Percentiles rank a stretch among this genome's conserved stretches.
phyloP scores from a whole-genome alignment of 2,888 invertebrate genomes.

The Callyntrura sp. region DNA sequence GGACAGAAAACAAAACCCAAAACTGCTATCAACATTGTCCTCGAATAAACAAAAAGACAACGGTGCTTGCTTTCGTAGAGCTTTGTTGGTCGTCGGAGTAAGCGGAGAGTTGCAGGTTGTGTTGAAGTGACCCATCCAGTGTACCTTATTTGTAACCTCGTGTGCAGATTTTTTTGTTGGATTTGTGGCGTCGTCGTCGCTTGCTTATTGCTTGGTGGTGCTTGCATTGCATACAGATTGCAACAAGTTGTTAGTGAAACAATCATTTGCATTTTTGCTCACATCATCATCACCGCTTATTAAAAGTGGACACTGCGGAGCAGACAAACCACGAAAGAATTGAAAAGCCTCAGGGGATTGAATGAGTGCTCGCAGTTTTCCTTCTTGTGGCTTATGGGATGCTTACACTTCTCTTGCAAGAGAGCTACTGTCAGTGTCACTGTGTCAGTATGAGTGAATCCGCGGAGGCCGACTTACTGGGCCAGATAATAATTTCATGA shows the following conservation, averaged over 20 bases:
- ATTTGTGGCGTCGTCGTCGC: slow-evolving; percentile 20
- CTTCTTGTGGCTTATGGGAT: slow-evolving; percentile 73
- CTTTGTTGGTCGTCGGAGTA: slow-evolving; percentile 19
- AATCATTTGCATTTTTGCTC: slow-evolving; percentile 62
- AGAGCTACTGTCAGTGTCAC: slow-evolving; percentile 59
- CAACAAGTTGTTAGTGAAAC: slow-evolving; percentile 50
- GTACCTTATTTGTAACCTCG: slow-evolving; percentile 54
- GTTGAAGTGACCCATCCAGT: slow-evolving; percentile 62
- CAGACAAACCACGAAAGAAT: slow-evolving; percentile 41
- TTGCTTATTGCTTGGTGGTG: neutral
- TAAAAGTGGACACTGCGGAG: slow-evolving; percentile 35
- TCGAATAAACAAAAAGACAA: slow-evolving; percentile 51
- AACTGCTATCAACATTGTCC: slow-evolving; percentile 13
- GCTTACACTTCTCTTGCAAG: neutral
- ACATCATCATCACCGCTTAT: slow-evolving; percentile 51
- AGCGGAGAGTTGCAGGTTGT: slow-evolving; percentile 7
- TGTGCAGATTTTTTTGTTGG: slow-evolving; percentile 41
- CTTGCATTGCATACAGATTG: slow-evolving; percentile 23
- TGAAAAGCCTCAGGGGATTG: slow-evolving; percentile 66
- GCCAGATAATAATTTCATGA: slow-evolving; percentile 64
- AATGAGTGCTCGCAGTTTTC: slow-evolving; percentile 37
- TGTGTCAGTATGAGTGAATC: slow-evolving; percentile 69
- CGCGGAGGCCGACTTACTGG: slow-evolving; percentile 70
- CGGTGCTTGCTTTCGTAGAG: slow-evolving; percentile 41
- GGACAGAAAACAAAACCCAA: neutral